These are phyloP conservation scores for Beris chalybata DNA, from an alignment of 2,888 invertebrate species.

Conservation along the genomic window DNA sequence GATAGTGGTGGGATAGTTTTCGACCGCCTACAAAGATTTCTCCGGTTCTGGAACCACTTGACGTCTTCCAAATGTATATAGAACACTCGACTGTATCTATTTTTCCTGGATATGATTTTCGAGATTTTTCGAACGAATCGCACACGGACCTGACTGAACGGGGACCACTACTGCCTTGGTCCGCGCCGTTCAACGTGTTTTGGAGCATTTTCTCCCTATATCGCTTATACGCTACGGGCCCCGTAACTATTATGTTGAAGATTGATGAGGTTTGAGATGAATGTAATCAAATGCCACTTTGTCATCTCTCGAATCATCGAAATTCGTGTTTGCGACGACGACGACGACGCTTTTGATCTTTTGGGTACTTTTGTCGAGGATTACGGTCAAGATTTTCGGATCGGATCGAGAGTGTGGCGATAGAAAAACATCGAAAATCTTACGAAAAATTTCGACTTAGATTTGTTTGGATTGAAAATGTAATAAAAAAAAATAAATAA, in stretches of 20 bases:
- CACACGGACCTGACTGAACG: background rate
- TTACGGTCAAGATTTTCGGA: too few species aligned
- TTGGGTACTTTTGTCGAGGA: conserved; percentile 2
- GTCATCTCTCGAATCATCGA: conserved; percentile 6
- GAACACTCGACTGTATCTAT: conserved; percentile 31
- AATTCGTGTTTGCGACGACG: background rate
- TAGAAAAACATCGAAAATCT: conserved; percentile 9
- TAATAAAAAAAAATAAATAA: background rate
- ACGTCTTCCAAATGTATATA: conserved; percentile 31
- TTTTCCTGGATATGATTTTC: conserved; percentile 16
- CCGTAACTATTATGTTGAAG: background rate
- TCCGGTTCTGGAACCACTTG: conserved; percentile 28
- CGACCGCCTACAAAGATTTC: conserved; percentile 33
- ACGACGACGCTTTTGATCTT: conserved; percentile 21
- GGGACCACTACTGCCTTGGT: background rate
- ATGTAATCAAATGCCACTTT: conserved; percentile 21
- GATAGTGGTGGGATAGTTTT: conserved; percentile 27
- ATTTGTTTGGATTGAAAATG: conserved; percentile 18
- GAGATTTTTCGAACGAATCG: background rate
- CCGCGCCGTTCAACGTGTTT: background rate
- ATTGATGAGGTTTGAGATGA: background rate
- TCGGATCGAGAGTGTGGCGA: background rate
- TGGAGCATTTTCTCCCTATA: background rate
- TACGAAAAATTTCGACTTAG: conserved; percentile 20
- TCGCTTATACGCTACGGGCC: background rate